phyloP scores from a whole-genome alignment of 1,140 invertebrate genomes.

The Caerostris darwini region DNA sequence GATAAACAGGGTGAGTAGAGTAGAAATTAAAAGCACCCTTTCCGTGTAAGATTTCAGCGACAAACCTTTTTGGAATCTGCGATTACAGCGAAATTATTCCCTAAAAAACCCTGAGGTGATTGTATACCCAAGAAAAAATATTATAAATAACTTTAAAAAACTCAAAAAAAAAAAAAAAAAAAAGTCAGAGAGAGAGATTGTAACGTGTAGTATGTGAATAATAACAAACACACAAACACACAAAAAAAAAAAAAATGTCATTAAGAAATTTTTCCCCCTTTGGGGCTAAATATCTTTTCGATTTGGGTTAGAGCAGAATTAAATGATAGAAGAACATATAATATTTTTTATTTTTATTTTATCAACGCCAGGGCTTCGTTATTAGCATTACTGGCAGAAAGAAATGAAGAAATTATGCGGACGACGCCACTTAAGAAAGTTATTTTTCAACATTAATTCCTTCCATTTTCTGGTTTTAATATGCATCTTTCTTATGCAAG shows the following conservation, averaged over 20 bases:
- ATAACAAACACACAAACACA: not conserved
- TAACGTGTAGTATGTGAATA: too few relatives aligned
- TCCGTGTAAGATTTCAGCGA: not conserved
- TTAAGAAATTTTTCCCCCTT: not conserved
- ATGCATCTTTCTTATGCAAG: not conserved
- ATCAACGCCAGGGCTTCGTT: not conserved
- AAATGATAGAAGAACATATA: slow-evolving; percentile 12
- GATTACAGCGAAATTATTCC: not conserved
- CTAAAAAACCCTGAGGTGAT: not conserved
- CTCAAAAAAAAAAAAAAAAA: not conserved
- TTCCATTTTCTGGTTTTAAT: slow-evolving; percentile 41
- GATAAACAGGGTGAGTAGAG: not conserved
- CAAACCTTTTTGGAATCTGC: not conserved
- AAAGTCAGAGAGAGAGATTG: too few relatives aligned
- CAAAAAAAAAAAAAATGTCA: slow-evolving; percentile 3
- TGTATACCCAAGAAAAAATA: not conserved
- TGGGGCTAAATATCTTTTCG: slow-evolving; percentile 16
- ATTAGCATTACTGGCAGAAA: slow-evolving; percentile 1
- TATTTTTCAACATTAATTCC: slow-evolving; percentile 47
- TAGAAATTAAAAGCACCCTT: not conserved
- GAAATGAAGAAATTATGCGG: slow-evolving; percentile 54
- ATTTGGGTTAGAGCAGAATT: slow-evolving; percentile 35
- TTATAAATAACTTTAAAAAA: not conserved
- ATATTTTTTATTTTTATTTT: not conserved
- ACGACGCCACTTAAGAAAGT: slow-evolving; percentile 48